phyloP scores from a whole-genome alignment of 2,888 invertebrate species.

The Troilus luridus region DNA sequence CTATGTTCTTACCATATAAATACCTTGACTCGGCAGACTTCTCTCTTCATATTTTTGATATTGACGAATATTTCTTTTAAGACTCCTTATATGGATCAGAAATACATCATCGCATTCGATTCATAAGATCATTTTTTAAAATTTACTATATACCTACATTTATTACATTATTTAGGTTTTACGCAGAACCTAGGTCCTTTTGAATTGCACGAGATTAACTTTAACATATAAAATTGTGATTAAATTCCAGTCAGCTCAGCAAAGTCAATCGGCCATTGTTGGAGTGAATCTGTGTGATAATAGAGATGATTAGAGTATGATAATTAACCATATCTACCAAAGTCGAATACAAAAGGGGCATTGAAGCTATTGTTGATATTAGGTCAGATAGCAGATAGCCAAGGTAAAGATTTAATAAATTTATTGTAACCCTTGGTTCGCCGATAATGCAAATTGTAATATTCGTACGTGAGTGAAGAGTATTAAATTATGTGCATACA shows the following conservation, averaged over 20 bases:
- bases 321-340: not conserved
- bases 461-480: not conserved
- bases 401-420: not conserved
- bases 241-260: not conserved
- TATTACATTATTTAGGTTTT: too few relatives aligned
- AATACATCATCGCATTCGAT: too few relatives aligned
- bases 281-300: not conserved
- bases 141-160: too few relatives aligned
- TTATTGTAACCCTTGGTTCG: not conserved
- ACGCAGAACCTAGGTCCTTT: not conserved
- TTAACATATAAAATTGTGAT: not conserved
- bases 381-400: not conserved
- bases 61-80: too few relatives aligned
- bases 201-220: not conserved
- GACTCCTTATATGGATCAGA: too few relatives aligned
- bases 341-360: not conserved
- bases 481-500: too few relatives aligned
- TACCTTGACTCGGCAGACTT: too few relatives aligned
- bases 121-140: too few relatives aligned
- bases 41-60: too few relatives aligned
- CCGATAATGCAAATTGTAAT: not conserved
- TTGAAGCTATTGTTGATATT: not conserved
- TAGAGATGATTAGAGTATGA: not conserved
- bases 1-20: too few relatives aligned
- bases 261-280: constrained; percentile 6